Conservation (phyloP, 2,888 invertebrate species). For the Minunthozetes semirufus region DNA sequence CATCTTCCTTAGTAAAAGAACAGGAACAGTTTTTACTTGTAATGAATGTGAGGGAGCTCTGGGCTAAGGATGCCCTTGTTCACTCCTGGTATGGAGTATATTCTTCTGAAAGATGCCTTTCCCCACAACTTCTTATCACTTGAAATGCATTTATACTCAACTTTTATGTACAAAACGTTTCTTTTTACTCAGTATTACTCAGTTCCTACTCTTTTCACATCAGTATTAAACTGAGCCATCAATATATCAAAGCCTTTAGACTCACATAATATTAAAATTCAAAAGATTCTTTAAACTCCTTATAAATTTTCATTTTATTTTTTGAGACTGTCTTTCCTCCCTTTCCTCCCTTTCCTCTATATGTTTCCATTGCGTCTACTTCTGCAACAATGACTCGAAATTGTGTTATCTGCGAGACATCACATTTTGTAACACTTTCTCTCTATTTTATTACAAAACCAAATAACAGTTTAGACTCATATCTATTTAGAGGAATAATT, state of each 20-base stretch:
- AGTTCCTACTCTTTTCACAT: neutral
- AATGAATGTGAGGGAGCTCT: too few relatives aligned
- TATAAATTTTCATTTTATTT: neutral
- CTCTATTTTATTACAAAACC: neutral
- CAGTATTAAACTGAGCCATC: conserved; percentile 2
- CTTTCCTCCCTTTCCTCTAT: neutral
- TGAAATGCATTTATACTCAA: neutral
- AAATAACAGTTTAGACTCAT: neutral
- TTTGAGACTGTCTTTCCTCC: neutral
- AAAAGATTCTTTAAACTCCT: neutral
- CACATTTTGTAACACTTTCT: neutral
- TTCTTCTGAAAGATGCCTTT: neutral
- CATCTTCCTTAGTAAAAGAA: too few relatives aligned
- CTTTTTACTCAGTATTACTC: neutral
- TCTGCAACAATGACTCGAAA: neutral
- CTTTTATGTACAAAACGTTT: neutral
- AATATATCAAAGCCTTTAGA: neutral
- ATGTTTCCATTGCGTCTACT: neutral
- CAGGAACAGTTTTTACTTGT: too few relatives aligned
- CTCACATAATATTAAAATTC: neutral
- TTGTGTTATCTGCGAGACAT: neutral
- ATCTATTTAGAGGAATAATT: neutral
- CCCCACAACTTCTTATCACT: neutral
- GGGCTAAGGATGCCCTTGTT: too few relatives aligned
- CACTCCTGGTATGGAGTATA: too few relatives aligned